A percentile compares a stretch with the other conserved stretches of the same genome.
phyloP scores from a whole-genome alignment of 2,113 vertebrate genomes.

The Charina bottae region DNA sequence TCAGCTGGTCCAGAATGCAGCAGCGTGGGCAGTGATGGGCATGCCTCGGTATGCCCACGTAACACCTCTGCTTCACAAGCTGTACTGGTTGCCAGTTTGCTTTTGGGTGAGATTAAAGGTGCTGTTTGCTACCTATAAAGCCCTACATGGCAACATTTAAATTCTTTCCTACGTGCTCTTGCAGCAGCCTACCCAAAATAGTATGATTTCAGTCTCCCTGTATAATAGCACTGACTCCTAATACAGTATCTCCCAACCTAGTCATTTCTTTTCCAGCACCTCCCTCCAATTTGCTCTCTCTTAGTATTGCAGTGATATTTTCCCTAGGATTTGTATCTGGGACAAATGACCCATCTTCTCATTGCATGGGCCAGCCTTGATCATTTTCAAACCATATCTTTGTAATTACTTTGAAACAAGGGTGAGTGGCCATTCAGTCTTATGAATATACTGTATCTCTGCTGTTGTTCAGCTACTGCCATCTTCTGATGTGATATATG shows the following conservation, averaged over 20 bases:
- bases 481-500: conserved; percentile 20
- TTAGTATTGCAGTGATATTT: neutral
- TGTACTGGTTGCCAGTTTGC: neutral
- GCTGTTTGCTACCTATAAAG: neutral
- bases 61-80: neutral
- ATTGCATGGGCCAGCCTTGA: neutral
- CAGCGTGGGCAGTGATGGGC: neutral
- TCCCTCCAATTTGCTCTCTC: neutral
- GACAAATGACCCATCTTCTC: neutral
- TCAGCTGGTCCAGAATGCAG: neutral
- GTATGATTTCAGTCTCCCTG: neutral
- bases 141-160: neutral
- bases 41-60: neutral
- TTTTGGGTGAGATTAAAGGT: neutral
- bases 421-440: neutral
- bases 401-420: neutral
- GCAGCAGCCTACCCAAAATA: neutral
- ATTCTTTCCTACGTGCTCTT: neutral
- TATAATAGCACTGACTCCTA: neutral
- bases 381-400: neutral
- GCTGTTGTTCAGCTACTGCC: conserved; percentile 37
- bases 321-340: neutral
- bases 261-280: neutral
- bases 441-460: neutral
- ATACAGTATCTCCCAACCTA: neutral